Percentiles rank a stretch among this genome's conserved stretches.
Evolutionary conservation across 2,888 invertebrate genomes (phyloP).

Genomic region (Maniola hyperantus): DNA sequence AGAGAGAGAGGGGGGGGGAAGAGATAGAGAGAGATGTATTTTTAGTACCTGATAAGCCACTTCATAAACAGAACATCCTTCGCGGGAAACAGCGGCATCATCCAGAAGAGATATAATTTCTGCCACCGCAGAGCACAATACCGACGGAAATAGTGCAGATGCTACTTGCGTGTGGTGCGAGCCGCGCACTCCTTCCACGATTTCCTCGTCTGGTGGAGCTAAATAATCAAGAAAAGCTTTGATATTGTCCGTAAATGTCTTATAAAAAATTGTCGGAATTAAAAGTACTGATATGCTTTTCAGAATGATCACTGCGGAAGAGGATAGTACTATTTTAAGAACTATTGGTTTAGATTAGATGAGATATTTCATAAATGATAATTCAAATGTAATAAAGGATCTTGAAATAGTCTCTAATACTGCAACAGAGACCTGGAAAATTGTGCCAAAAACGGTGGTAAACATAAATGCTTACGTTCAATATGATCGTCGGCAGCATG

Average conservation of each 20-base stretch:
- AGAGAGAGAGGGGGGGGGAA: too few relatives aligned
- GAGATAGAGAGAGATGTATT: neutral
- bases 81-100: conserved; percentile 96
- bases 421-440: too few relatives aligned
- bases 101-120: conserved; percentile 97
- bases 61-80: conserved; percentile 98
- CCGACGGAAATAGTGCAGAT: conserved; percentile 97
- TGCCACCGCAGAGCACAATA: conserved; percentile 96
- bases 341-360: neutral
- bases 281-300: too few relatives aligned
- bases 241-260: too few relatives aligned
- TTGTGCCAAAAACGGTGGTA: too few relatives aligned
- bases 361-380: too few relatives aligned
- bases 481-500: conserved; percentile 94
- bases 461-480: conserved; percentile 83
- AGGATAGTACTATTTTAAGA: too few relatives aligned
- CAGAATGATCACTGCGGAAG: too few relatives aligned
- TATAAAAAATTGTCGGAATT: too few relatives aligned
- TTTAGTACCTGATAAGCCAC: conserved; percentile 92
- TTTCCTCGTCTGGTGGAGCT: conserved; percentile 83
- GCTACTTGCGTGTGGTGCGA: conserved; percentile 95
- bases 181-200: conserved; percentile 87
- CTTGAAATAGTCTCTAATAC: too few relatives aligned
- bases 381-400: too few relatives aligned
- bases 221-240: neutral